phyloP scores from a whole-genome alignment of 2,113 vertebrate genomes.

The Hypomesus transpacificus region DNA sequence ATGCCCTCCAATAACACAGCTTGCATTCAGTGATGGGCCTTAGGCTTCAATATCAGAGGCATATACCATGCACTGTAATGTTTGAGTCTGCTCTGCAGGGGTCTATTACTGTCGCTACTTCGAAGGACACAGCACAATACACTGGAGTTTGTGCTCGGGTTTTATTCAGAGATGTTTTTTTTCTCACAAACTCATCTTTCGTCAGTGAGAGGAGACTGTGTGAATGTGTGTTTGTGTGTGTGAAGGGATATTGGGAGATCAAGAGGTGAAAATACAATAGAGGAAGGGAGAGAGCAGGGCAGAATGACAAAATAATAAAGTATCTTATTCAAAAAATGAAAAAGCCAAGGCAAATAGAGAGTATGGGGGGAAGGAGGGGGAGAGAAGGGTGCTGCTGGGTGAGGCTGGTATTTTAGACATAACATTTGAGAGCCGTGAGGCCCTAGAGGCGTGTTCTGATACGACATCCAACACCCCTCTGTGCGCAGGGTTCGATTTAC shows the following conservation, averaged over 20 bases:
- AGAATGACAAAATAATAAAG: no score
- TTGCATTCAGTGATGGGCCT: no score
- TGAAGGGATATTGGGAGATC: neutral
- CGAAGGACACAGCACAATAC: constrained; percentile 20
- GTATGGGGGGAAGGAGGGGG: neutral
- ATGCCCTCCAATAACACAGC: no score
- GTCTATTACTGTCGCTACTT: constrained; percentile 19
- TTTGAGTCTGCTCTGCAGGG: neutral
- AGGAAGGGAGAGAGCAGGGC: neutral
- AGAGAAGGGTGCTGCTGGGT: neutral
- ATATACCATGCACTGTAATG: no score
- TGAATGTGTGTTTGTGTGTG: neutral
- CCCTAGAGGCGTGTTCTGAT: neutral
- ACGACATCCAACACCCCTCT: neutral
- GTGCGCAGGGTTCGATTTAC: neutral
- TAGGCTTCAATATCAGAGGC: no score
- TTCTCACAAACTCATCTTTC: constrained; percentile 24
- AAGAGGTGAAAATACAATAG: neutral
- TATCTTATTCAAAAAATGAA: neutral
- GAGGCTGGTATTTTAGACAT: neutral
- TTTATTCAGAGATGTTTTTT: constrained; percentile 14
- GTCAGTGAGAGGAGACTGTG: constrained; percentile 24
- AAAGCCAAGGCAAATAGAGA: neutral
- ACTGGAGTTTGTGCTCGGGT: constrained; percentile 15
- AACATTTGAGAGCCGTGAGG: constrained; percentile 4